Conservation (phyloP, 2,113 vertebrate species). For the Percina caprodes region DNA sequence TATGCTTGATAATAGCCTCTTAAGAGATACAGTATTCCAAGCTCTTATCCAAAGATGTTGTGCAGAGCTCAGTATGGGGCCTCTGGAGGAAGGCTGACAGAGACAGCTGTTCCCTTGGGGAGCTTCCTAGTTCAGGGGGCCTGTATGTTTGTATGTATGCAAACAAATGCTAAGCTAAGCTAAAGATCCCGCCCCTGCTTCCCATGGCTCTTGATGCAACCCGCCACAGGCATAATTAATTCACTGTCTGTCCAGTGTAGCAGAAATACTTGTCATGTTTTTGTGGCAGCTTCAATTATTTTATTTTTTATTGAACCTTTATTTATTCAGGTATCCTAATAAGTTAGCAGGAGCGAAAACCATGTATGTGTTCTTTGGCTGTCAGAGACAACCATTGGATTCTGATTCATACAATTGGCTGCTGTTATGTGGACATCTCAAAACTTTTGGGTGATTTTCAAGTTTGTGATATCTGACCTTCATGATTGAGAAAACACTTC, state of each 20-base stretch:
- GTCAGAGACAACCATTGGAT: neutral
- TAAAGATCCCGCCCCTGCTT: slow-evolving; percentile 37
- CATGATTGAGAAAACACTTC: neutral
- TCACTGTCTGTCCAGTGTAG: slow-evolving; percentile 42
- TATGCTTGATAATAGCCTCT: neutral
- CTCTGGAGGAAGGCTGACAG: slow-evolving; percentile 69
- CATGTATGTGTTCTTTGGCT: neutral
- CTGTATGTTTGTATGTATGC: slow-evolving; percentile 13
- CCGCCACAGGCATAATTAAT: slow-evolving; percentile 60
- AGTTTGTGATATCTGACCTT: neutral
- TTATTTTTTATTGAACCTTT: too few relatives aligned
- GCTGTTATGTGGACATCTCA: neutral
- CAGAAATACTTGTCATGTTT: slow-evolving; percentile 78
- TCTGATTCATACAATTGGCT: neutral
- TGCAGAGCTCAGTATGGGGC: slow-evolving; percentile 62
- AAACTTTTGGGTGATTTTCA: neutral
- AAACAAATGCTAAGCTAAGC: slow-evolving; percentile 50
- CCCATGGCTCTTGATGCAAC: slow-evolving; percentile 18
- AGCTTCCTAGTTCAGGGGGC: slow-evolving; percentile 43
- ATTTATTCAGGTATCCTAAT: slow-evolving; percentile 1
- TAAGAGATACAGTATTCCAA: slow-evolving; percentile 9
- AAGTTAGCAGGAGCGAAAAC: slow-evolving; percentile 16
- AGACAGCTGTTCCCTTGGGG: slow-evolving; percentile 71
- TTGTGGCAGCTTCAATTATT: slow-evolving; percentile 76
- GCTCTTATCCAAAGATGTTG: slow-evolving; percentile 34